phyloP scores from a whole-genome alignment of 53 echinoderm and acorn worm species.

The Echinometra lucunter region DNA sequence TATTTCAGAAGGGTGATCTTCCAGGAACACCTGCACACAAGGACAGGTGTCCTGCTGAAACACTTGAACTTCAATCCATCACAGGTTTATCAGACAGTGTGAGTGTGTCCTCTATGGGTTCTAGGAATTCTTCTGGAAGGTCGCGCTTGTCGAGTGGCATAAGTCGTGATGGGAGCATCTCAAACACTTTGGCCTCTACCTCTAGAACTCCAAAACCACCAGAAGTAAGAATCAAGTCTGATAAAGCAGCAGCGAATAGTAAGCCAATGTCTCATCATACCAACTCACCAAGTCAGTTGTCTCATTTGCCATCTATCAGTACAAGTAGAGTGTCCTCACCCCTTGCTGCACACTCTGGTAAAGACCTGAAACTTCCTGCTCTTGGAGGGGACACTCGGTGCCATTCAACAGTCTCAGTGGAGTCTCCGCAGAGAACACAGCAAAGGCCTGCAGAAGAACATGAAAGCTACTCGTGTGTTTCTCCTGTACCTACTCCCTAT shows the following conservation, averaged over 20 bases:
- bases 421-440: background rate
- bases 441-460: background rate
- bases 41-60: constrained; percentile 19
- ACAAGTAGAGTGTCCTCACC: constrained; percentile 5
- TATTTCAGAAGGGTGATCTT: constrained; percentile 40
- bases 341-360: background rate
- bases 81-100: constrained; percentile 49
- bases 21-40: background rate
- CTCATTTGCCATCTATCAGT: constrained; percentile 50
- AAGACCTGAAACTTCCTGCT: constrained; percentile 60
- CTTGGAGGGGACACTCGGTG: constrained; percentile 2
- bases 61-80: constrained; percentile 49
- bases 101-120: constrained; percentile 48
- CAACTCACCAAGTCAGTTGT: background rate
- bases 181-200: background rate
- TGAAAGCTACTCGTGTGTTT: background rate
- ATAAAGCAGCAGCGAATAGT: background rate
- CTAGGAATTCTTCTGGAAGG: constrained; percentile 54
- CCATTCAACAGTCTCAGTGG: background rate
- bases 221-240: background rate
- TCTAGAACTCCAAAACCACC: constrained; percentile 54
- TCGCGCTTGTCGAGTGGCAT: constrained; percentile 11
- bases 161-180: background rate
- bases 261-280: background rate
- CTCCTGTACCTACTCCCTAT: constrained; percentile 70